Evolutionary conservation across 2,113 vertebrate genomes (phyloP).

Genomic region (Rhadina sibilatrix): DNA sequence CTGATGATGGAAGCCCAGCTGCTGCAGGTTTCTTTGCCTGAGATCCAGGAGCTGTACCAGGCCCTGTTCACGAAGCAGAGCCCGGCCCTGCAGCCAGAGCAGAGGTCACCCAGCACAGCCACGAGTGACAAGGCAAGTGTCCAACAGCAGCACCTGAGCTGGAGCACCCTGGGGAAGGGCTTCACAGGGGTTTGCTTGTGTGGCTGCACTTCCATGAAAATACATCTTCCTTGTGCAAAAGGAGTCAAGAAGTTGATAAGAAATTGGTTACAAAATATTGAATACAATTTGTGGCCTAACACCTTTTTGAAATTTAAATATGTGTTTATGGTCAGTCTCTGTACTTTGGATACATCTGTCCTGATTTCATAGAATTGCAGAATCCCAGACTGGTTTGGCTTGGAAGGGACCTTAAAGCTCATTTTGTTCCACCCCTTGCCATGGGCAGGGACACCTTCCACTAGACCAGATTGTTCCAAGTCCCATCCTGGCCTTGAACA

Average conservation of each 20-base stretch:
- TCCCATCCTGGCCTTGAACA: not conserved
- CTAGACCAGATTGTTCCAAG: not conserved
- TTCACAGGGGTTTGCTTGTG: not conserved
- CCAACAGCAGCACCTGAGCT: not conserved
- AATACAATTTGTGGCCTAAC: not conserved
- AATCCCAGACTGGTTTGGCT: not conserved
- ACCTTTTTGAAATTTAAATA: not conserved
- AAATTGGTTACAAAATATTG: not conserved
- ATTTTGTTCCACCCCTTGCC: not conserved
- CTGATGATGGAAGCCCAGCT: conserved; percentile 95
- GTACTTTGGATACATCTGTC: not conserved
- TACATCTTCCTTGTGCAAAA: not conserved
- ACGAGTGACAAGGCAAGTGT: conserved; percentile 72
- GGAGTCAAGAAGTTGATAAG: not conserved
- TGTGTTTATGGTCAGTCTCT: not conserved
- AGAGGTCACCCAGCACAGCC: conserved; percentile 59
- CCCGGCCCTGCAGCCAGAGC: conserved; percentile 52
- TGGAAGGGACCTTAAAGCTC: not conserved
- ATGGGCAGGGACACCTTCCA: not conserved
- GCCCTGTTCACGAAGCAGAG: conserved; percentile 79
- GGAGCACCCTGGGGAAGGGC: not conserved
- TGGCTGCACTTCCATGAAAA: not conserved
- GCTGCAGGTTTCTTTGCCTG: conserved; percentile 89
- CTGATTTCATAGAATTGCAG: not conserved
- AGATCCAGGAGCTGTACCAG: conserved; percentile 88